phyloP scores from a whole-genome alignment of 2,797 vertebrate species.

The Aldrovandia affinis region DNA sequence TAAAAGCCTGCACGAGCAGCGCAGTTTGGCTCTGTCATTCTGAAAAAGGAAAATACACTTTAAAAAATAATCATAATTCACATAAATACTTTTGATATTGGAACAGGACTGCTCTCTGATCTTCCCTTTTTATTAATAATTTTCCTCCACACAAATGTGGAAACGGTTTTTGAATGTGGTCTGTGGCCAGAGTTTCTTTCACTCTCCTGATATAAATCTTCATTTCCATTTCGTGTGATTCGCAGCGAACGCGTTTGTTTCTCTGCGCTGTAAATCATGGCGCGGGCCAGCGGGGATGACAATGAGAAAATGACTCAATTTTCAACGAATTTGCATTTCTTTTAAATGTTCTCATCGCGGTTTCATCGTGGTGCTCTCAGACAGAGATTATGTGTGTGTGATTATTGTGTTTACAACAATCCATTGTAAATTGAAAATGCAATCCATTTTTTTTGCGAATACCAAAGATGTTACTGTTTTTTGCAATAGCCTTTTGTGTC shows the following conservation, averaged over 20 bases:
- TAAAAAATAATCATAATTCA: constrained; percentile 74
- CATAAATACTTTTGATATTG: constrained; percentile 71
- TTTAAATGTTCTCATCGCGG: too few relatives aligned
- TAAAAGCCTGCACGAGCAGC: constrained; percentile 65
- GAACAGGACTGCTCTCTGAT: constrained; percentile 57
- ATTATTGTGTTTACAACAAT: not conserved
- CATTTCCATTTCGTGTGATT: constrained; percentile 24
- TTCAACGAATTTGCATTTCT: not conserved
- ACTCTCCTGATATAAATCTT: constrained; percentile 44
- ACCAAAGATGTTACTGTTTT: not conserved
- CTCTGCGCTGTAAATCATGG: constrained; percentile 21
- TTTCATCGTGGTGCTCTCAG: not conserved
- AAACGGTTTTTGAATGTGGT: constrained; percentile 82
- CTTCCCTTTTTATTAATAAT: constrained; percentile 63
- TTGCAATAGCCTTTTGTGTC: not conserved
- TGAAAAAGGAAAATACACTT: constrained; percentile 54
- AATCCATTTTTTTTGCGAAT: not conserved
- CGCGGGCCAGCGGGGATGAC: not conserved
- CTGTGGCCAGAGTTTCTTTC: constrained; percentile 54
- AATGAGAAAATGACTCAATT: not conserved
- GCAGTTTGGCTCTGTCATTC: constrained; percentile 41
- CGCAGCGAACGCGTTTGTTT: not conserved
- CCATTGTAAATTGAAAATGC: too few relatives aligned
- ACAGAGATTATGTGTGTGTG: not conserved
- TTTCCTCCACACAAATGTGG: constrained; percentile 73